A percentile compares a stretch with the other conserved stretches of the same genome.
These are phyloP conservation scores for Girardia tigrina DNA, from an alignment of 2,888 invertebrate species.

Conservation along the genomic window DNA sequence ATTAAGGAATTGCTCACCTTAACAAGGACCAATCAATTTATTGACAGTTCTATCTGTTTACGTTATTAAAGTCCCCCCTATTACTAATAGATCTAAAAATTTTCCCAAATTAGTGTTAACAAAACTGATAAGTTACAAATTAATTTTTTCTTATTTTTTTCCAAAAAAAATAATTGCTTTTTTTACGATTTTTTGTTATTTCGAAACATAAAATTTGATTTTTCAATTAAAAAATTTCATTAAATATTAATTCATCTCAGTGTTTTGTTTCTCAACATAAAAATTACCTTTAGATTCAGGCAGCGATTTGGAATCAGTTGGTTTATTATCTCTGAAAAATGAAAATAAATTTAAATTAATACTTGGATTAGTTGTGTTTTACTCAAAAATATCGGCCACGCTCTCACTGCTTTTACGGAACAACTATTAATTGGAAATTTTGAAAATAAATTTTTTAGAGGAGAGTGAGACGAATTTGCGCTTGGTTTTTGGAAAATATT, in stretches of 20 bases:
- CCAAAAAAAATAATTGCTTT: not conserved
- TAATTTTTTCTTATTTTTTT: not conserved
- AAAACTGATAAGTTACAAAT: not conserved
- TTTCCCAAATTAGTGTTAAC: not conserved
- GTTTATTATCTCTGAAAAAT: conserved; percentile 18
- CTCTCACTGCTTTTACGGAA: too few relatives aligned
- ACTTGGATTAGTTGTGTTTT: too few relatives aligned
- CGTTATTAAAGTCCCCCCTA: not conserved
- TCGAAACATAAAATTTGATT: not conserved
- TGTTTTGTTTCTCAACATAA: not conserved
- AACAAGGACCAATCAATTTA: not conserved
- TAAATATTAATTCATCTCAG: not conserved
- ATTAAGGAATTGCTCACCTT: conserved; percentile 3
- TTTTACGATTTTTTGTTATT: not conserved
- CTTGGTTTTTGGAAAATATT: too few relatives aligned
- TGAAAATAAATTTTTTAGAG: too few relatives aligned
- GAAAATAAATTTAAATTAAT: not conserved
- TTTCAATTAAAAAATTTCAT: not conserved
- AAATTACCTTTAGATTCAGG: not conserved
- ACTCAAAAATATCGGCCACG: too few relatives aligned
- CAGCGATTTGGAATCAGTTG: not conserved
- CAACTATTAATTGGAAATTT: too few relatives aligned
- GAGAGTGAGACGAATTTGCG: too few relatives aligned
- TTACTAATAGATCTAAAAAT: not conserved
- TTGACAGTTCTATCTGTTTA: not conserved